A percentile compares a stretch with the other conserved stretches of the same genome.
Conservation (phyloP, 2,113 vertebrate genomes). For the Cercopithecus mona region DNA sequence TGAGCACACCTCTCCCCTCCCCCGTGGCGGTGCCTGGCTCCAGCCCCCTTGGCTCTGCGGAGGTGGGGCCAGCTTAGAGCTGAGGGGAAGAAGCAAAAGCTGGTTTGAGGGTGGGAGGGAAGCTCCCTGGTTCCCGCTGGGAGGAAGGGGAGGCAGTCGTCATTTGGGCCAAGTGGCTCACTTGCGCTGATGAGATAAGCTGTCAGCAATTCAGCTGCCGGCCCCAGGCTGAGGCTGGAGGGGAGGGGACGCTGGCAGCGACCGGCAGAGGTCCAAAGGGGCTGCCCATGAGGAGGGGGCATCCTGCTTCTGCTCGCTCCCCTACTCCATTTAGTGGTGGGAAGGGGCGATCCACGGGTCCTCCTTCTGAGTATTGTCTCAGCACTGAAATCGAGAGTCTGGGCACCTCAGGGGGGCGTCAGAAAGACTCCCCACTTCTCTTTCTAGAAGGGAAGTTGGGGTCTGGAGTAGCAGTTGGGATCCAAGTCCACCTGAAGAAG, state of each 20-base stretch:
- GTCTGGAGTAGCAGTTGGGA: not conserved
- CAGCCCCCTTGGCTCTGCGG: conserved; percentile 9
- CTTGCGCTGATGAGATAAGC: conserved; percentile 65
- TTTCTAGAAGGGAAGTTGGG: not conserved
- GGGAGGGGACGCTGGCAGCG: not conserved
- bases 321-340: not conserved
- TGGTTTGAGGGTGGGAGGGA: conserved; percentile 32
- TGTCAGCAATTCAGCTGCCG: conserved; percentile 63
- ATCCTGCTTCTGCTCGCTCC: not conserved
- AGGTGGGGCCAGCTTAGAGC: conserved; percentile 34
- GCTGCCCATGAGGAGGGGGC: not conserved
- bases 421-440: not conserved
- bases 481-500: not conserved
- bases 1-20: conserved; percentile 68
- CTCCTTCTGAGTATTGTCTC: not conserved
- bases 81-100: not conserved
- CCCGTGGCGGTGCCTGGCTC: conserved; percentile 48
- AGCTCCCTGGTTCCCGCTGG: conserved; percentile 29
- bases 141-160: conserved; percentile 43
- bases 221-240: conserved; percentile 12
- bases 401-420: not conserved
- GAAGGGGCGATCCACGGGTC: not conserved
- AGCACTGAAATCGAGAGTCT: not conserved
- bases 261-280: not conserved
- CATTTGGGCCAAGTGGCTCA: conserved; percentile 37